These are phyloP conservation scores for Tubulanus polymorphus DNA, from an alignment of 2,888 invertebrate species.

Conservation along the genomic window DNA sequence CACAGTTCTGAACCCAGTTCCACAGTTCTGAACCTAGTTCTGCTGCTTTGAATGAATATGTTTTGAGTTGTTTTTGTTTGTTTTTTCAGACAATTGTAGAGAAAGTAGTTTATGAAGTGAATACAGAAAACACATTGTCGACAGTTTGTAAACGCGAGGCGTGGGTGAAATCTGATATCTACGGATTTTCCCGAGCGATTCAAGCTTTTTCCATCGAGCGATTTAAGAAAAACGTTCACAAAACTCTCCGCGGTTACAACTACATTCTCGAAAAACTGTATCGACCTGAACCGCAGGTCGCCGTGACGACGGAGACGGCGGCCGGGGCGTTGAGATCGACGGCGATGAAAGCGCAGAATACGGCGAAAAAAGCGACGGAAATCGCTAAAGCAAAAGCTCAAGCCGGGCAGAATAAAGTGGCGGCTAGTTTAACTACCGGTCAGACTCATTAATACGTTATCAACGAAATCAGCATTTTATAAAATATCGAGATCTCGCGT, in stretches of 20 bases:
- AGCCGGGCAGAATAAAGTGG: not conserved
- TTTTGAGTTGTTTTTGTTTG: not conserved
- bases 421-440: too few species aligned
- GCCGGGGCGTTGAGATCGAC: too few species aligned
- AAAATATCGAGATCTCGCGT: too few species aligned
- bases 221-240: constrained; percentile 78
- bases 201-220: constrained; percentile 85
- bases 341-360: too few species aligned
- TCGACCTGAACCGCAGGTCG: constrained; percentile 14
- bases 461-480: too few species aligned
- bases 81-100: constrained; percentile 76
- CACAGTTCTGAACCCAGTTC: too few species aligned
- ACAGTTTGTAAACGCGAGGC: constrained; percentile 78
- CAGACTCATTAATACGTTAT: too few species aligned
- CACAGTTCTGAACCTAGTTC: too few species aligned
- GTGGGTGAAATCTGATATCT: constrained; percentile 84
- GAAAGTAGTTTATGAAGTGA: constrained; percentile 76
- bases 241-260: constrained; percentile 82
- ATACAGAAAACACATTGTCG: constrained; percentile 66
- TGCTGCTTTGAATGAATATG: not conserved
- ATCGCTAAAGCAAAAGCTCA: constrained; percentile 62
- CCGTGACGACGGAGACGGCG: too few species aligned
- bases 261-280: constrained; percentile 62
- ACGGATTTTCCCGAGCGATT: constrained; percentile 82
- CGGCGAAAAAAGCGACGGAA: constrained; percentile 76